Conservation (phyloP, 2,797 vertebrate genomes). For the Micromesistius poutassou region DNA sequence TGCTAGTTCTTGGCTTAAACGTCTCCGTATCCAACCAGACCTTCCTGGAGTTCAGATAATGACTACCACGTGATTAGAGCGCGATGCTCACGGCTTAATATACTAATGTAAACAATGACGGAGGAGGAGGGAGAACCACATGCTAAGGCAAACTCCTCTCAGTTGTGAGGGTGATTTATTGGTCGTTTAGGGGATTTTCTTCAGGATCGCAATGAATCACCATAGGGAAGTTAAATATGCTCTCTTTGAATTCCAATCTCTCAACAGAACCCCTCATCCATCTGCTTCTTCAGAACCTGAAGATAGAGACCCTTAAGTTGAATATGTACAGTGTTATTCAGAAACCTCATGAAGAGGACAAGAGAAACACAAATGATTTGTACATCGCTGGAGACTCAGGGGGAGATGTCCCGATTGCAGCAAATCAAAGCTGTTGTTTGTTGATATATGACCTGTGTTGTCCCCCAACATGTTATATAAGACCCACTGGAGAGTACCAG, state of each 20-base stretch:
- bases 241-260: background rate
- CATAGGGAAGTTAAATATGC: background rate
- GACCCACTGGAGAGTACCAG: background rate
- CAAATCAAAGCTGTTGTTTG: background rate
- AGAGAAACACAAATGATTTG: conserved; percentile 5
- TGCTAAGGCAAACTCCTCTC: background rate
- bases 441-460: background rate
- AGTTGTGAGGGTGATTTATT: background rate
- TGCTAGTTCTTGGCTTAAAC: background rate
- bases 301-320: background rate
- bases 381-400: background rate
- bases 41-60: background rate
- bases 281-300: background rate
- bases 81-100: background rate
- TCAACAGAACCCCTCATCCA: background rate
- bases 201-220: background rate
- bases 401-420: background rate
- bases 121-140: background rate
- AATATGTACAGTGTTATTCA: background rate
- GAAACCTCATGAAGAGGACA: conserved; percentile 15
- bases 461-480: background rate
- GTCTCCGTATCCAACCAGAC: background rate
- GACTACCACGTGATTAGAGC: background rate
- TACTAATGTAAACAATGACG: background rate
- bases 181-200: background rate